These are phyloP conservation scores for Chitala chitala DNA, from an alignment of 2,113 vertebrate species.

Conservation along the genomic window DNA sequence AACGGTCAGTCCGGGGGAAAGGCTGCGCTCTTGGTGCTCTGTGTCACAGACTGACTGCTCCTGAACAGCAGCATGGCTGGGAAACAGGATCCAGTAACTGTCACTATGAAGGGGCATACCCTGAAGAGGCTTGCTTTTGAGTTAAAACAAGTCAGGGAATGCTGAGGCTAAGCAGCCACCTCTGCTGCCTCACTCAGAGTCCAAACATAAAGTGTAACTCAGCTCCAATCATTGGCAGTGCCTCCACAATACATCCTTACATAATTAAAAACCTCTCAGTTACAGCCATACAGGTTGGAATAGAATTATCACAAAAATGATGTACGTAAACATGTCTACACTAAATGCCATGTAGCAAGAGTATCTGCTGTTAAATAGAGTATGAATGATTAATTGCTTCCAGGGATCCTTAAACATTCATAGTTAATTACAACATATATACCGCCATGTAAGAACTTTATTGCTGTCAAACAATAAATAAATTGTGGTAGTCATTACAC, in stretches of 20 bases:
- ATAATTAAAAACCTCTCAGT: background rate
- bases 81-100: too few relatives aligned
- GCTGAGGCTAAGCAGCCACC: too few relatives aligned
- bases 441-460: background rate
- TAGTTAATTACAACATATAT: background rate
- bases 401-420: background rate
- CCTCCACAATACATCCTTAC: too few relatives aligned
- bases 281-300: background rate
- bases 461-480: background rate
- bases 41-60: background rate
- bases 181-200: too few relatives aligned
- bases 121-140: too few relatives aligned
- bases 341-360: background rate
- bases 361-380: background rate
- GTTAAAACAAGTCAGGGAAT: too few relatives aligned
- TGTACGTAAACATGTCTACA: too few relatives aligned
- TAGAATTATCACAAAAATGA: background rate
- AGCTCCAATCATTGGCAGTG: too few relatives aligned
- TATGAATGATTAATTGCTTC: background rate
- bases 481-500: too few relatives aligned
- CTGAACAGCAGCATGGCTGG: background rate
- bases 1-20: slow-evolving; percentile 1
- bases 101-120: too few relatives aligned
- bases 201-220: too few relatives aligned
- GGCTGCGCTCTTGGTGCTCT: background rate